Evolutionary conservation across 2,888 invertebrate genomes (phyloP).

Genomic region (Crematogaster levior): DNA sequence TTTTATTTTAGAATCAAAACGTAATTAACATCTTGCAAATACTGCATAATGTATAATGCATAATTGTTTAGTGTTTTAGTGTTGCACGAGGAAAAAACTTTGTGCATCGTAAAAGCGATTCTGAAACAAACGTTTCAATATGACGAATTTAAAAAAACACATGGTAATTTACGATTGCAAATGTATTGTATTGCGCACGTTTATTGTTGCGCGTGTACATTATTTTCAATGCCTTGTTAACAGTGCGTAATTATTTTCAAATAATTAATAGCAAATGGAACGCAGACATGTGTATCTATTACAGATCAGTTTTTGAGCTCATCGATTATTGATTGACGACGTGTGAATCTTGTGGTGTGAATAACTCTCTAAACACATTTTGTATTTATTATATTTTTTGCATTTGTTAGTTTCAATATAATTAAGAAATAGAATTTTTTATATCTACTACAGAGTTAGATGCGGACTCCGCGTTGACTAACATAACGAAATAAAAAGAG

Average conservation of each 20-base stretch:
- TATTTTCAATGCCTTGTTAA: neutral
- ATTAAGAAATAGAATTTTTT: neutral
- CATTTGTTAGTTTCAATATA: neutral
- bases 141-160: neutral
- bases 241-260: neutral
- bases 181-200: neutral
- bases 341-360: neutral
- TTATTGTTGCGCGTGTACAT: neutral
- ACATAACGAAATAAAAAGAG: neutral
- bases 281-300: neutral
- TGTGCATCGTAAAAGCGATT: neutral
- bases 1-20: neutral
- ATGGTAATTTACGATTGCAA: neutral
- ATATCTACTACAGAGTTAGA: neutral
- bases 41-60: neutral
- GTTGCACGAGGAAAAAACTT: neutral
- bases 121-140: neutral
- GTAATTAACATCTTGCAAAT: neutral
- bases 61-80: neutral
- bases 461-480: neutral
- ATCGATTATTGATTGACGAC: neutral
- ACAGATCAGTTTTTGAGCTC: neutral
- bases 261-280: neutral
- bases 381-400: neutral
- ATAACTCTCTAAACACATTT: neutral